Conservation (phyloP, 2,888 invertebrate species). For the Hypolimnas misippus region DNA sequence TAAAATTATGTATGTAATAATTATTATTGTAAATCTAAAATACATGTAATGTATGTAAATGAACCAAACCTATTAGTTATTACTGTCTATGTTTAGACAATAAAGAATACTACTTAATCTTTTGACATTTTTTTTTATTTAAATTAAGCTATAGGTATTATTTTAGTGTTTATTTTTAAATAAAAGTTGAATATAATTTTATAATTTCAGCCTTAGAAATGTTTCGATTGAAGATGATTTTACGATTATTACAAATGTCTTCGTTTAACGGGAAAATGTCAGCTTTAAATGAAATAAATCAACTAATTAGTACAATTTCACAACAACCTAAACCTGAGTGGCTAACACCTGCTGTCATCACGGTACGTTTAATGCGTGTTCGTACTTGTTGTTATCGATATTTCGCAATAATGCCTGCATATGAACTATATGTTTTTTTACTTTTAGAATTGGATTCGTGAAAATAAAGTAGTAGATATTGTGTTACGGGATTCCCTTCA, state of each 20-base stretch:
- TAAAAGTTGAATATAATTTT: background rate
- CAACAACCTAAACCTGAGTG: constrained; percentile 96
- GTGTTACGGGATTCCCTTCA: constrained; percentile 97
- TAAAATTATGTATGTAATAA: no score
- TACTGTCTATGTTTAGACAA: no score
- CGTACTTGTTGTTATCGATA: background rate
- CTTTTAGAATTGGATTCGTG: constrained; percentile 95
- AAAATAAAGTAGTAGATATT: constrained; percentile 97
- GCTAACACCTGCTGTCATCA: constrained; percentile 97
- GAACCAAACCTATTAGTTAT: no score
- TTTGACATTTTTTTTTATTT: no score
- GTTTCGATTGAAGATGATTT: constrained; percentile 97
- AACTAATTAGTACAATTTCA: constrained; percentile 95
- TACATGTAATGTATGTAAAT: no score
- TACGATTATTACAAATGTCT: constrained; percentile 96
- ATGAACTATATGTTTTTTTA: constrained; percentile 3
- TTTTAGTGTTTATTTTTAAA: background rate
- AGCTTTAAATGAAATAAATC: constrained; percentile 98
- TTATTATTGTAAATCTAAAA: no score
- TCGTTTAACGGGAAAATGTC: constrained; percentile 99
- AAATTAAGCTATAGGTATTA: no score
- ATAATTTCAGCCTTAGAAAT: constrained; percentile 89
- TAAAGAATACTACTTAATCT: no score
- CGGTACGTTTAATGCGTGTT: constrained; percentile 86
- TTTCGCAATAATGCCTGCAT: background rate